Evolutionary conservation across 2,113 vertebrate genomes (phyloP).

Genomic region (Gavialis gangeticus): DNA sequence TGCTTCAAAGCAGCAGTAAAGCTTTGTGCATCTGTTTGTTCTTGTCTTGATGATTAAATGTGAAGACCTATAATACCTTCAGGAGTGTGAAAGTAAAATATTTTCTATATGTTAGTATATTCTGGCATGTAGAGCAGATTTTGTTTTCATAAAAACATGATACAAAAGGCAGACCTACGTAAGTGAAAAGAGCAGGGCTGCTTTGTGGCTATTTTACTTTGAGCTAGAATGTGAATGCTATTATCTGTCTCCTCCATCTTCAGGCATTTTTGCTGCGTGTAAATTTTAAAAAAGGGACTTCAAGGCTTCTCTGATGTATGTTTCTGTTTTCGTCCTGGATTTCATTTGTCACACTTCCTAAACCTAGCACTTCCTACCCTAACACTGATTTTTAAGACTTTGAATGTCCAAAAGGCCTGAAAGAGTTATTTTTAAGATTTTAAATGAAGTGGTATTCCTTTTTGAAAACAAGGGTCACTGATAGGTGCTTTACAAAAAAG

Average conservation of each 20-base stretch:
- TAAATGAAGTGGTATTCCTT: neutral
- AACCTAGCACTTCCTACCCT: neutral
- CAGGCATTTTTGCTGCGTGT: neutral
- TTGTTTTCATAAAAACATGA: neutral
- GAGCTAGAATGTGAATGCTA: neutral
- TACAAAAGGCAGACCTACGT: neutral
- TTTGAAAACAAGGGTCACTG: neutral
- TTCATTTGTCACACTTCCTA: neutral
- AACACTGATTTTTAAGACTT: no score
- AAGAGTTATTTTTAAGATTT: neutral
- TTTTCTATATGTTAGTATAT: neutral
- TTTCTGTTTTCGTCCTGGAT: neutral
- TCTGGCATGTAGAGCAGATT: fast-evolving
- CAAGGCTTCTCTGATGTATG: neutral
- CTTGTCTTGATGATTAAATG: neutral
- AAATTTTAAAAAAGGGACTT: neutral
- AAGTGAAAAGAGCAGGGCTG: neutral
- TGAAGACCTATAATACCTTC: neutral
- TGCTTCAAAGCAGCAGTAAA: neutral
- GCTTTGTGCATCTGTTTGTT: neutral
- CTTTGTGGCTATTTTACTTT: neutral
- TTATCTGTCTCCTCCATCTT: neutral
- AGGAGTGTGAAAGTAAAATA: neutral
- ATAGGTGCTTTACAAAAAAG: neutral
- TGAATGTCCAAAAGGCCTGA: no score